Base-by-base conservation (phyloP, 2,888 invertebrate species). In the Agrilus mali region DNA sequence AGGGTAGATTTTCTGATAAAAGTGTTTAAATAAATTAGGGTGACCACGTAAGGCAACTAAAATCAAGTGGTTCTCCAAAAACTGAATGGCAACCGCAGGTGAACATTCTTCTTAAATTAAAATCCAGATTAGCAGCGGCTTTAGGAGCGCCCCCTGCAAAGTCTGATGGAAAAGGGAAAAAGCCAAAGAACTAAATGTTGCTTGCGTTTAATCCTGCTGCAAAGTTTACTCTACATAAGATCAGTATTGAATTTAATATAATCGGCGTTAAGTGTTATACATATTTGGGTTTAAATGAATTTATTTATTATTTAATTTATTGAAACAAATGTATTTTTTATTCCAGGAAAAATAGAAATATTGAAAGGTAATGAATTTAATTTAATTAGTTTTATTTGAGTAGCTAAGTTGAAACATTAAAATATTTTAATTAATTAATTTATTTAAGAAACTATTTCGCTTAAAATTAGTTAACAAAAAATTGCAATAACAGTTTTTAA, bases 61-160 rank as follows among this genome's bases (percentile, higher is more conserved):
- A 94, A 65, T 68, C 80, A 1, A 73, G 77, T 4, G 86, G 83
- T 35, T 80, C 78, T 43, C 80, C 82, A 49, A 92, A 90, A 63
- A 56, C 75, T 0, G 75, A 78, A 0, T 82, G 86, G 77, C 81
- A 86, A 57, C 82, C 82, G 1, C 85, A 87, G 63, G 84, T 92
- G 0, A 72, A 74, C 15, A 71, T 73, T 43, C 68, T 92, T 34
- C 64, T 89, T n/a, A 74, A 78, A 38, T 66, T 90, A 40, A 92
- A 92, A 64, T 76, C 78, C 50, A 74, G 79, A 55, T 69, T 89
- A 20, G 63, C 72, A 8, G 53, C 50, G n/a, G 61, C 64, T 5
- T 53, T 55, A 4, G 65, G 64, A 22, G 50, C 51, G 40, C 53
- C 60, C 16, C 14, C 53, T 15, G 47, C 52, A n/a, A 41, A 46